Evolutionary conservation across 30 jellyfish, hydroid and myxozoan genomes (phyloP).

Genomic region (Hydractinia symbiolongicarpus): DNA sequence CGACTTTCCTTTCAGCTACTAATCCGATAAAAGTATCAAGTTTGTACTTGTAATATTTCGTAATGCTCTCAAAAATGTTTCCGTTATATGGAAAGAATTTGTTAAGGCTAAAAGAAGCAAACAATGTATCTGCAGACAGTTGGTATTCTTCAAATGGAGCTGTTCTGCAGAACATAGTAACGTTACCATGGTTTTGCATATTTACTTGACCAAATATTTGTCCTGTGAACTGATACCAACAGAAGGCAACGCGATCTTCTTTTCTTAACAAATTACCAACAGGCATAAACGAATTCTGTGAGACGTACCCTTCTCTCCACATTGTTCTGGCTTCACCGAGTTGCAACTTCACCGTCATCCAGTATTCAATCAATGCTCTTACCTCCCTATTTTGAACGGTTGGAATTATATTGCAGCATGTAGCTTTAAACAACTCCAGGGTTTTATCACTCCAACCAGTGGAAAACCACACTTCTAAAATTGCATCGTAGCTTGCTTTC

Average conservation of each 20-base stretch:
- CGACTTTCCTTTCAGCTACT: background rate
- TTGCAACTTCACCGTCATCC: background rate
- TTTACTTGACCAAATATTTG: constrained; percentile 1
- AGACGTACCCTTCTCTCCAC: background rate
- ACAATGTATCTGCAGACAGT: background rate
- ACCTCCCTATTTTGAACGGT: background rate
- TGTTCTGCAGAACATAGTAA: constrained; percentile 3
- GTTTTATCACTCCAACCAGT: constrained; percentile 14
- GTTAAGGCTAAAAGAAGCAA: background rate
- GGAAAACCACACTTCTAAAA: constrained; percentile 13
- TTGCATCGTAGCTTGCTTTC: background rate
- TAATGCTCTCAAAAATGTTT: background rate
- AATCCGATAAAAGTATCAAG: background rate
- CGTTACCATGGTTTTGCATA: constrained; percentile 9
- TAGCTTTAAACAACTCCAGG: background rate
- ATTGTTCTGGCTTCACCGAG: background rate
- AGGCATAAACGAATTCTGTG: background rate
- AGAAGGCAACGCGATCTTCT: constrained; percentile 5
- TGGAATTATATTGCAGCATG: background rate
- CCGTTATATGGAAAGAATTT: background rate
- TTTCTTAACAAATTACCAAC: background rate
- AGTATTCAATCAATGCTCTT: background rate
- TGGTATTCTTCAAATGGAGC: background rate
- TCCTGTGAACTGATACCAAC: constrained; percentile 12
- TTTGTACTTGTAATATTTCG: background rate